These are phyloP conservation scores for Dendronephthya gigantea DNA, from an alignment of 64 coral and sea anemone species.

Conservation along the genomic window DNA sequence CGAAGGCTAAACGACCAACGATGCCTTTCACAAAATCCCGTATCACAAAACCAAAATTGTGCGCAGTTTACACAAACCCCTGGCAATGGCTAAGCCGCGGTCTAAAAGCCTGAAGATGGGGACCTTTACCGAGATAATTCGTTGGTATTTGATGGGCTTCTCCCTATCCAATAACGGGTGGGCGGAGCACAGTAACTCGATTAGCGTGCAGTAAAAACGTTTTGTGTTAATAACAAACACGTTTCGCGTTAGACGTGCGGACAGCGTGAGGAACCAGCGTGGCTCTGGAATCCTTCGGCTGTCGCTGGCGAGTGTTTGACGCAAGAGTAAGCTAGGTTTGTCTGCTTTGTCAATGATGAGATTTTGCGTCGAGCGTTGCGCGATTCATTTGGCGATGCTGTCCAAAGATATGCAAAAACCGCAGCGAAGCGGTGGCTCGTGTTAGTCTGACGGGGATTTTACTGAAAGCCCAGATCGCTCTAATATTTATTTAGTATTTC, in stretches of 20 bases:
- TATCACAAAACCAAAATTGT: neutral
- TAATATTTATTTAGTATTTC: too few relatives aligned
- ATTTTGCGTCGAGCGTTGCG: too few relatives aligned
- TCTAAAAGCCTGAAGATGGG: neutral
- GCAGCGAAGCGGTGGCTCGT: too few relatives aligned
- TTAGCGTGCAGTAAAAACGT: constrained; percentile 6
- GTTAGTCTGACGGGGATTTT: too few relatives aligned
- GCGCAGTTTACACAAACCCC: neutral
- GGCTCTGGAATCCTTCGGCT: neutral
- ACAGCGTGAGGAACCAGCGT: neutral
- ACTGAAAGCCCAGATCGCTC: too few relatives aligned
- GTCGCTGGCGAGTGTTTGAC: neutral
- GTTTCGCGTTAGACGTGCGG: neutral
- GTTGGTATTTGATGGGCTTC: neutral
- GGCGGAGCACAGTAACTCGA: constrained; percentile 4
- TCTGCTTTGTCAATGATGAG: too few relatives aligned
- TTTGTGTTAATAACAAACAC: constrained; percentile 17
- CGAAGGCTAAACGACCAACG: neutral
- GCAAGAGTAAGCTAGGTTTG: neutral
- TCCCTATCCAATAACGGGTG: neutral
- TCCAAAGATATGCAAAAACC: too few relatives aligned
- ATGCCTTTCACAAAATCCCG: neutral
- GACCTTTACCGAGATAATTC: neutral
- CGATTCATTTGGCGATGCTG: too few relatives aligned
- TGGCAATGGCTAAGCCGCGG: neutral